Base-by-base conservation (phyloP, 2,888 invertebrate genomes). In the Meghimatium bilineatum region DNA sequence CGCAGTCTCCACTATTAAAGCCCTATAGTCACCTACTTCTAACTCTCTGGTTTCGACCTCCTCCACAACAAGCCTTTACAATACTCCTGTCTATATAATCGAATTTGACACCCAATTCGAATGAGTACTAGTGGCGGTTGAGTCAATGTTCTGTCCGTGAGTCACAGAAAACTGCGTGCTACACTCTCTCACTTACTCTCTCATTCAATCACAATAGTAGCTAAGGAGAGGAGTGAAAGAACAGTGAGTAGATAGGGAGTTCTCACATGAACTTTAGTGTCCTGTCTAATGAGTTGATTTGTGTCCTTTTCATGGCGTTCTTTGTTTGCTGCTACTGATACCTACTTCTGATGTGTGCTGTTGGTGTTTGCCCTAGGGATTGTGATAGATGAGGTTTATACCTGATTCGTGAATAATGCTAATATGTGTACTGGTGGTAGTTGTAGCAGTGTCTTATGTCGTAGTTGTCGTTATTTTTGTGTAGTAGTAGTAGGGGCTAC, bases 71-170 rank as follows among this genome's bases (percentile, higher is more conserved):
- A 3, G 17, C 49, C 23, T 52, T 29, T 8, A 20, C 38, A 44
- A 44, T 77, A 36, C 63, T 29, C 77, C 23, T 36, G 60, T 60
- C 79, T 69, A 79, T 67, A 49, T 79, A 79, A 79, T 79, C 79
- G 79, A 79, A 67, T 79, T 79, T 67, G 79, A 79, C 79, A 69
- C 79, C 49, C 44, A 60, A 17, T 67, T 67, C 44, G 67, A 29
- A 26, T 79, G 66, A 69, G 67, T 69, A 34, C 67, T 67, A 32
- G 60, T 20, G 75, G 34, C 60, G 75, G 75, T 77, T 77, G 77
- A 63, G 77, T 77, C 77, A 77, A 36, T 36, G 77, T 52, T 34
- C 26, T 17, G 66, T 38, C 20, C 26, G 66, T 79, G 79, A 79
- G 44, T 79, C 79, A 79, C 67, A 36, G 38, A 38, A n/a, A 77